A percentile compares a stretch with the other conserved stretches of the same genome.
Conservation (phyloP, 1,140 invertebrate species). For the Drosophila nasuta region DNA sequence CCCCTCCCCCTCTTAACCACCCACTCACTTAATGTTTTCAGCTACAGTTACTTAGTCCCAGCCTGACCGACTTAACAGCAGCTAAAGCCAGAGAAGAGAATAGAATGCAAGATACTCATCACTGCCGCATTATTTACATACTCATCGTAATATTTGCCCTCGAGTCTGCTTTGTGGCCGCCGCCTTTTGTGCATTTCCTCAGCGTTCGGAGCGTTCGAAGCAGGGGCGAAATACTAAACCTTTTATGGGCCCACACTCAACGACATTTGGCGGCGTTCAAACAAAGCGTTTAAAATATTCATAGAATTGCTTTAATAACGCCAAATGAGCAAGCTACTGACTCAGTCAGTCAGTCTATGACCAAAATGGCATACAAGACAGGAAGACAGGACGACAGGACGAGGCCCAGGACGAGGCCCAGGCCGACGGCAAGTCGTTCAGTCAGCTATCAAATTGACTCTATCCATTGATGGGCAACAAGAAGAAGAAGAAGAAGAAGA, state of each 20-base stretch:
- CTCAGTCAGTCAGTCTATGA: constrained; percentile 20
- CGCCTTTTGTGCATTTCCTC: constrained; percentile 34
- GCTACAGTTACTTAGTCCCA: constrained; percentile 23
- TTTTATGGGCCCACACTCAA: constrained; percentile 47
- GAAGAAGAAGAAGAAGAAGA: neutral
- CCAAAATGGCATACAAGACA: constrained; percentile 35
- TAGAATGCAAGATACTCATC: constrained; percentile 31
- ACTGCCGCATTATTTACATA: constrained; percentile 62
- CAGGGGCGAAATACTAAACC: constrained; percentile 69
- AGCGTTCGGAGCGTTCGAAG: constrained; percentile 13
- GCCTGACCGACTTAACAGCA: constrained; percentile 8
- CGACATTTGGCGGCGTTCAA: constrained; percentile 21
- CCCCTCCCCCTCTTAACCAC: neutral
- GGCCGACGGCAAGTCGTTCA: constrained; percentile 31
- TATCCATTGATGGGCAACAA: constrained; percentile 47
- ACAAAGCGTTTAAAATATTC: constrained; percentile 78
- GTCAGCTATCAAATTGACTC: constrained; percentile 67
- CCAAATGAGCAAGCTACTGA: constrained; percentile 64
- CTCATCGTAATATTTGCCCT: constrained; percentile 57
- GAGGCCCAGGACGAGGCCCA: neutral
- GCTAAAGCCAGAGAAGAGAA: constrained; percentile 15
- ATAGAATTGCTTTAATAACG: constrained; percentile 82
- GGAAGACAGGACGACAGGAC: too few relatives aligned
- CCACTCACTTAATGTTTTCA: neutral
- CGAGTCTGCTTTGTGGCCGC: constrained; percentile 28